phyloP scores from a whole-genome alignment of 1,140 invertebrate genomes.

The Drosophila orosa region DNA sequence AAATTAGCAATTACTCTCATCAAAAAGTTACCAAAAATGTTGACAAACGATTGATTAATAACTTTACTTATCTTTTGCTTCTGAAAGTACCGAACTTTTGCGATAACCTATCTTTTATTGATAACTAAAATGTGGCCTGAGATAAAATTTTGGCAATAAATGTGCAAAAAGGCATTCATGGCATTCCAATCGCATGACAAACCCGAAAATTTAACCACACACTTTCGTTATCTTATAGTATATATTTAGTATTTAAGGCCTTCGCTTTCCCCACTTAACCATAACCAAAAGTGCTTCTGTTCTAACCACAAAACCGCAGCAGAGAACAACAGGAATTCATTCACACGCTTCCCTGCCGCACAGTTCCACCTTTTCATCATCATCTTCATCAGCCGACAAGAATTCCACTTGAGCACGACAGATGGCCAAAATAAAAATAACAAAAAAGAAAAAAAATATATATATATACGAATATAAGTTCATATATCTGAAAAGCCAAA shows the following conservation, averaged over 20 bases:
- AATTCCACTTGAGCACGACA: constrained; percentile 55
- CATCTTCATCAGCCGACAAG: constrained; percentile 29
- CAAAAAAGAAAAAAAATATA: constrained; percentile 17
- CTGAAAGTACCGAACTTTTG: neutral
- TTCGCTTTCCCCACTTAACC: neutral
- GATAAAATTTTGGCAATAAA: constrained; percentile 21
- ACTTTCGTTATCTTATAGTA: constrained; percentile 1
- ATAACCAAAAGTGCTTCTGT: constrained; percentile 28
- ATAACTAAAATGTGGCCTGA: constrained; percentile 2
- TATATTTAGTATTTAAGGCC: constrained; percentile 13
- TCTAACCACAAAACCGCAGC: constrained; percentile 26
- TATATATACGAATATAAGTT: constrained; percentile 37
- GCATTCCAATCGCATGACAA: constrained; percentile 11
- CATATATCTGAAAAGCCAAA: constrained; percentile 50
- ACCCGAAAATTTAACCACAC: neutral
- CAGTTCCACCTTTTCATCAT: constrained; percentile 13
- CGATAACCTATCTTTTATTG: constrained; percentile 15
- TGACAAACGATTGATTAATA: constrained; percentile 12
- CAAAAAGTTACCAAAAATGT: neutral
- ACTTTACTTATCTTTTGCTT: constrained; percentile 5
- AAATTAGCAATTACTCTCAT: neutral
- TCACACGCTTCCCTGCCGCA: constrained; percentile 40
- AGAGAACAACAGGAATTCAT: constrained; percentile 27
- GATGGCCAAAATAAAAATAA: constrained; percentile 48
- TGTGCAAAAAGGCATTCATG: constrained; percentile 5